Percentiles rank a stretch among this genome's conserved stretches.
Evolutionary conservation across 2,888 invertebrate species (phyloP).

Genomic region (Pelosia muscerda): DNA sequence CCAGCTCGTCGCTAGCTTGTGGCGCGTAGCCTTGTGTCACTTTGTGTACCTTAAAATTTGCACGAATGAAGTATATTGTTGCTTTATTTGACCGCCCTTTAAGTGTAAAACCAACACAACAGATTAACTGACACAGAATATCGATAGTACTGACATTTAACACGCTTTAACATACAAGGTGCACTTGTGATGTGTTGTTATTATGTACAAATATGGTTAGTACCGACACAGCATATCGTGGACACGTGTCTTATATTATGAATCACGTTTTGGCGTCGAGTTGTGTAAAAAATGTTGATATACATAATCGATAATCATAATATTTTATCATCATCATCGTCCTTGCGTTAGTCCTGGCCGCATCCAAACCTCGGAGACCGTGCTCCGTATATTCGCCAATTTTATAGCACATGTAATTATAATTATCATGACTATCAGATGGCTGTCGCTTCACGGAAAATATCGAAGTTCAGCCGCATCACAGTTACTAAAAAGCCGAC

Average conservation of each 20-base stretch:
- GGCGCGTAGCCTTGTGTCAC: conserved; percentile 93
- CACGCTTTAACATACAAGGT: neutral
- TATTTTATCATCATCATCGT: too few relatives aligned
- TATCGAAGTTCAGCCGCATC: too few relatives aligned
- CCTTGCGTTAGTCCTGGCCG: too few relatives aligned
- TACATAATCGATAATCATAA: too few relatives aligned
- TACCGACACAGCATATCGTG: neutral
- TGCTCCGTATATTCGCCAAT: too few relatives aligned
- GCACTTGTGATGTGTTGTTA: neutral
- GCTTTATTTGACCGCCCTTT: neutral
- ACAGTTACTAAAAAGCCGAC: too few relatives aligned
- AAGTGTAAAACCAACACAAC: neutral
- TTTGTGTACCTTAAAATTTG: conserved; percentile 89
- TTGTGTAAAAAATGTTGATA: neutral
- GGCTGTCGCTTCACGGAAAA: too few relatives aligned
- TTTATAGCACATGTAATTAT: too few relatives aligned
- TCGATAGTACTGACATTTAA: neutral
- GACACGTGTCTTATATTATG: neutral
- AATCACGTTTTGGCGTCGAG: neutral
- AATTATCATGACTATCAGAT: too few relatives aligned
- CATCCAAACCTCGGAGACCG: too few relatives aligned
- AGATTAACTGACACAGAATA: neutral
- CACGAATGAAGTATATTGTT: neutral
- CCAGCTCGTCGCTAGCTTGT: conserved; percentile 93
- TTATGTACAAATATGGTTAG: too few relatives aligned